Conservation (phyloP, 2,888 invertebrate genomes). For the Rhorus exstirpatorius region DNA sequence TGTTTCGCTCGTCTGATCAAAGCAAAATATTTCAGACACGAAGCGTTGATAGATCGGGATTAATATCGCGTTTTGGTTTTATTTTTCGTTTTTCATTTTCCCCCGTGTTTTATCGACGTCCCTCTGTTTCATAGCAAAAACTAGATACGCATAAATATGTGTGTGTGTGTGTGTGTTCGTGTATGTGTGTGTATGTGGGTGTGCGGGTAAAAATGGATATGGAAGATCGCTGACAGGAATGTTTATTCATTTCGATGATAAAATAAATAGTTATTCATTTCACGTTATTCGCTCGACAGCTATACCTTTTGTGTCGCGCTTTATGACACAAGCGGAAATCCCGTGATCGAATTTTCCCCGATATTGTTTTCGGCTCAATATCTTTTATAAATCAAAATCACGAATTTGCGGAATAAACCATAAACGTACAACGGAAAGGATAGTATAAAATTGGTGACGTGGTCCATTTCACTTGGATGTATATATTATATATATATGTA, state of each 20-base stretch:
- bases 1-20: background rate
- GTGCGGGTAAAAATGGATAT: background rate
- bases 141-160: no score
- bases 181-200: no score
- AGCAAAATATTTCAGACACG: background rate
- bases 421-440: constrained; percentile 33
- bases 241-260: constrained; percentile 56
- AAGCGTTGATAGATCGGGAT: background rate
- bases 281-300: constrained; percentile 24
- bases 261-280: constrained; percentile 58
- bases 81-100: no score
- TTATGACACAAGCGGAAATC: constrained; percentile 37
- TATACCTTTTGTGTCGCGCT: constrained; percentile 41
- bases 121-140: no score
- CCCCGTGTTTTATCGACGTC: no score
- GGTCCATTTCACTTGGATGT: constrained; percentile 58
- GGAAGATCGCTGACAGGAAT: constrained; percentile 8
- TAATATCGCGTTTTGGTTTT: background rate
- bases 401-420: constrained; percentile 26
- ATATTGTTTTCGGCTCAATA: constrained; percentile 50
- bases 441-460: constrained; percentile 55
- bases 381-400: constrained; percentile 42
- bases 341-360: constrained; percentile 39
- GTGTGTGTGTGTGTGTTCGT: no score
- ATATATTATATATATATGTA: no score